A percentile compares a stretch with the other conserved stretches of the same genome.
phyloP scores from a whole-genome alignment of 2,888 invertebrate species.

The Cataglyphis livida region DNA sequence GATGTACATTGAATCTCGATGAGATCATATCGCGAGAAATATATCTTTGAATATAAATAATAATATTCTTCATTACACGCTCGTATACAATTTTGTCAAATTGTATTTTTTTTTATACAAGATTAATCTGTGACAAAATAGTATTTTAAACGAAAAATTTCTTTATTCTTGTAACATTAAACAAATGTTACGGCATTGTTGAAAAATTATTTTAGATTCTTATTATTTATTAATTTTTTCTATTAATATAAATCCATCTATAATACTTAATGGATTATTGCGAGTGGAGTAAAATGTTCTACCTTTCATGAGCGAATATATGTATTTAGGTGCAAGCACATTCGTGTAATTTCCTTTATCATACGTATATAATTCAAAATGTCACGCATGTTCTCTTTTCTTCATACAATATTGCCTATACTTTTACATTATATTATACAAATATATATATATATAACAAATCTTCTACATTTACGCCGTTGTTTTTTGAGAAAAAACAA shows the following conservation, averaged over 20 bases:
- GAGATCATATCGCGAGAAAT: conserved; percentile 1
- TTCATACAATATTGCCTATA: background rate
- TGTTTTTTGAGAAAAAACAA: background rate
- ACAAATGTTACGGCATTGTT: background rate
- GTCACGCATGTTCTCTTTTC: background rate
- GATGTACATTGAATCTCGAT: background rate
- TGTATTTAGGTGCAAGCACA: conserved; percentile 61
- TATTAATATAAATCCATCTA: background rate
- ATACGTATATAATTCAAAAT: background rate
- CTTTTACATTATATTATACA: background rate
- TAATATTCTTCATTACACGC: background rate
- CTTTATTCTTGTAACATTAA: background rate
- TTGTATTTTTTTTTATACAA: background rate
- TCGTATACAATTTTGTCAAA: background rate
- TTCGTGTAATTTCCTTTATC: conserved; percentile 53
- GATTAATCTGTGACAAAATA: background rate
- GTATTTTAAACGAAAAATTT: background rate
- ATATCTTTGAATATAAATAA: background rate
- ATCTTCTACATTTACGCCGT: background rate
- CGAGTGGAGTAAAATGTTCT: background rate
- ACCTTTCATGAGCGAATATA: background rate
- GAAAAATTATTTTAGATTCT: background rate
- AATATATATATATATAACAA: background rate
- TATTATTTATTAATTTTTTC: background rate
- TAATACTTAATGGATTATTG: background rate